Base-by-base conservation (phyloP, 92 coral and sea anemone genomes). In the Ricordea florida region DNA sequence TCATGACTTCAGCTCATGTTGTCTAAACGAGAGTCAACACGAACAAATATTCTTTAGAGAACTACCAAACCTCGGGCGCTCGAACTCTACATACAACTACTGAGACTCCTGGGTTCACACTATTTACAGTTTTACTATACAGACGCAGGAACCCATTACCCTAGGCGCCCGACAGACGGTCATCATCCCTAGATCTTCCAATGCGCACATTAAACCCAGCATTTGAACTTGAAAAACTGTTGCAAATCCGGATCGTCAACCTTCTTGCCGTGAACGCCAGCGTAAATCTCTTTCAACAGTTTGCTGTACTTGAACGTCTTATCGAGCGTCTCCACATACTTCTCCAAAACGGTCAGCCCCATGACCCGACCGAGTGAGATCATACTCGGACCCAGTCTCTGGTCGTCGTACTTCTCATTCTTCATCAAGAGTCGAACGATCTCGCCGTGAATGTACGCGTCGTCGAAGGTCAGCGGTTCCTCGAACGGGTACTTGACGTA, bases 291-390 rank as follows among this genome's bases (percentile, higher is more conserved):
- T 81, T 85, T 85, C 55, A 94, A 68, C 36, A 94, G 72, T 70
- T 94, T 94, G 66, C 98, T 94, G 76, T 94, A 94, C 83, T 94
- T 91, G 64, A 94, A 85, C 23, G 93, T 94, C 82, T 89, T 94
- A 61, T 94, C 98, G 35, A 94, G 81, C n/a, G 87, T 57, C n/a
- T 91, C 98, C 30, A 94, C 98, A 43, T 94, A 88, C 61, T 94
- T 94, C 83, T 94, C 98, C 26, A 94, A 52, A 29, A 94, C 98
- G 18, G 93, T 82, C 25, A 94, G 83, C n/a, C 98, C 98, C 98
- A 94, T 91, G 16, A 89, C 85, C 71, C 60, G 82, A 8, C 98
- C 98, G 11, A 94, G 75, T 2, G 98, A 88, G 15, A 91, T 85
- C 89, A 94, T 84, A 64, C 94, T 91, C 10, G 90, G 89, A 1